Base-by-base conservation (phyloP, 2,888 invertebrate genomes). In the Napeogenes inachia region DNA sequence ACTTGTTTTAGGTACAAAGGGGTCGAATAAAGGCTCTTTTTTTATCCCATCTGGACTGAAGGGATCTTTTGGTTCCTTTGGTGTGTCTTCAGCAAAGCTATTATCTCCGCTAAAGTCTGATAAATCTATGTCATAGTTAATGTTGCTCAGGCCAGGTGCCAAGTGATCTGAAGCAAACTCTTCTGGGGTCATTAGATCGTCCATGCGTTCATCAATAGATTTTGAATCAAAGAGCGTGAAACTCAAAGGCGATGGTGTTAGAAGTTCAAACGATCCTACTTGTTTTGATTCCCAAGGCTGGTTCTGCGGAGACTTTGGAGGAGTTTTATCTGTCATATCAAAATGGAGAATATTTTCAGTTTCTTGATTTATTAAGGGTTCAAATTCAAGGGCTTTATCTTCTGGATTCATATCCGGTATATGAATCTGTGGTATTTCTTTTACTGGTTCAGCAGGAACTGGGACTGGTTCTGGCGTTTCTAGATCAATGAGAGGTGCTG, bases 51-150 rank as follows among this genome's bases (percentile, higher is more conserved):
- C 87, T 2, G 92, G 92, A 71, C 92, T 92, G 69, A 92, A 92
- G 0, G 92, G 92, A 73, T 92, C 92, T 76, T 92, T 92, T 0
- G 78, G 68, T 63, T 81, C 81, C 64, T 77, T 91, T 12, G 85
- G 83, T 6, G 50, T 30, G 42, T 89, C 89, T 6, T 94, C 95
- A 0, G 93, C 93, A 33, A 92, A 85, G 69, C 94, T 94, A 73
- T 94, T 94, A 8, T 95, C 95, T 0, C 92, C 94, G 71, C 94
- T 95, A 50, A 94, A 85, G 79, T 95, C 95, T 3, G 95, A 95
- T 63, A 95, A 85, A 78, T 95, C 95, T 61, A 95, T 94, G 70
- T 95, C 95, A 69, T 95, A 95, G 77, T 95, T 95, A 13, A 95
- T 92, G 73, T 94, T 93, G 33, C 93, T 92, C 35, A 95, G 78